Percentiles rank a stretch among this genome's conserved stretches.
Conservation (phyloP, 2,797 vertebrate species). For the Hypotaenidia philippensis region DNA sequence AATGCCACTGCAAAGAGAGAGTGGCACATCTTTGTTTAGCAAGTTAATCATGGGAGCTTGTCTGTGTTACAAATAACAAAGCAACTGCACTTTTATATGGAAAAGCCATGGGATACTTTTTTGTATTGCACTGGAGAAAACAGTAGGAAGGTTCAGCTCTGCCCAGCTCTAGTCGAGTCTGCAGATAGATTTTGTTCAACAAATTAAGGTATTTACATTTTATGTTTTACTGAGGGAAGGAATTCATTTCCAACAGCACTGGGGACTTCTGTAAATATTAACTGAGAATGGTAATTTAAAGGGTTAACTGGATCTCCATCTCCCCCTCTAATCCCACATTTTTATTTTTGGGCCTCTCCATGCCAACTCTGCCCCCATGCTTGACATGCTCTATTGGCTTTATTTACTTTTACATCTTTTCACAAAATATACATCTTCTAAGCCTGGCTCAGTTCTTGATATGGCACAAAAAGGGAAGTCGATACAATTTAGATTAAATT, state of each 20-base stretch:
- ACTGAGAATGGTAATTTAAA: neutral
- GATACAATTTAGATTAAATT: neutral
- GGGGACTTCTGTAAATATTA: neutral
- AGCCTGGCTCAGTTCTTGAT: neutral
- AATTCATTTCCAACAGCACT: neutral
- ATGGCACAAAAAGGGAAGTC: neutral
- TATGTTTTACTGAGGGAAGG: neutral
- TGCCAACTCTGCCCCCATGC: neutral
- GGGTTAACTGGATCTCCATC: neutral
- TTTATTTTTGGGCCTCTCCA: neutral
- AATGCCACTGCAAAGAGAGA: neutral
- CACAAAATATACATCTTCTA: neutral
- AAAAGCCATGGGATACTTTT: neutral
- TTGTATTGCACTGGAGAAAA: neutral
- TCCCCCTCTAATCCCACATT: neutral
- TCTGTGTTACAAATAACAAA: neutral
- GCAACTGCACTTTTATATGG: neutral
- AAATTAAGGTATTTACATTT: neutral
- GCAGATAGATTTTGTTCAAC: neutral
- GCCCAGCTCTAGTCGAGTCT: neutral
- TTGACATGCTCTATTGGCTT: neutral
- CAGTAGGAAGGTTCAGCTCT: neutral
- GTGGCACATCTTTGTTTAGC: neutral
- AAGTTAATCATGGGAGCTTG: rapidly evolving
- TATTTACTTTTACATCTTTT: neutral